Percentiles rank a stretch among this genome's conserved stretches.
Conservation (phyloP, 2,113 vertebrate genomes). For the Lepidothrix coronata region DNA sequence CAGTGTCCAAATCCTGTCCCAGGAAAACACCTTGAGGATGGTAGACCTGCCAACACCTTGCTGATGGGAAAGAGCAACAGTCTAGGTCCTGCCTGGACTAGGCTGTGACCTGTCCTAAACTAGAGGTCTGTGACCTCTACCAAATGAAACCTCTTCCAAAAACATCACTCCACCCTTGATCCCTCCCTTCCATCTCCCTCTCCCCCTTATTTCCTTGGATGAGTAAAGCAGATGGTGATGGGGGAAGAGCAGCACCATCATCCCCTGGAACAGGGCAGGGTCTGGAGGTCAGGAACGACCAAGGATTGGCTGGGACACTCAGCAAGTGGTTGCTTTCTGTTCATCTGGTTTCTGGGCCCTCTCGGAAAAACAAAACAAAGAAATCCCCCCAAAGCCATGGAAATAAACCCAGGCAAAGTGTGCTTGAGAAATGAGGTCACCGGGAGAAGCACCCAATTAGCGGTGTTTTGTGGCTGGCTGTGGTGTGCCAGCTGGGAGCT, state of each 20-base stretch:
- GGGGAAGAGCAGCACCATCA: neutral
- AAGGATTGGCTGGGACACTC: neutral
- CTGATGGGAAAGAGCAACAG: neutral
- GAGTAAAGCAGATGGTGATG: neutral
- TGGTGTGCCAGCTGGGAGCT: constrained; percentile 55
- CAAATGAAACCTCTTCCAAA: neutral
- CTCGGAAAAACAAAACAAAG: neutral
- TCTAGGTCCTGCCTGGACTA: neutral
- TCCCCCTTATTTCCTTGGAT: neutral
- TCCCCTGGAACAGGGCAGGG: neutral
- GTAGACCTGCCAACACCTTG: rapidly evolving
- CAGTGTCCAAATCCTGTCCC: neutral
- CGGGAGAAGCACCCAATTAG: constrained; percentile 58
- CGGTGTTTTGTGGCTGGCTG: constrained; percentile 51
- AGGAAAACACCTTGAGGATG: neutral
- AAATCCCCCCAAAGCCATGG: neutral
- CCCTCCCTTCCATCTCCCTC: neutral
- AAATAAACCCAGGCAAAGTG: neutral
- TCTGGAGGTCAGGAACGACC: neutral
- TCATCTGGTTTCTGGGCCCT: neutral
- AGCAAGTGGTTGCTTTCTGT: neutral
- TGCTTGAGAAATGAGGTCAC: constrained; percentile 61
- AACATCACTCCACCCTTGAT: neutral
- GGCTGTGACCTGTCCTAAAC: neutral
- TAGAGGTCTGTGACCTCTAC: neutral